These are phyloP conservation scores for Stenotaenia linearis DNA, from an alignment of 2,888 invertebrate genomes.

Conservation along the genomic window DNA sequence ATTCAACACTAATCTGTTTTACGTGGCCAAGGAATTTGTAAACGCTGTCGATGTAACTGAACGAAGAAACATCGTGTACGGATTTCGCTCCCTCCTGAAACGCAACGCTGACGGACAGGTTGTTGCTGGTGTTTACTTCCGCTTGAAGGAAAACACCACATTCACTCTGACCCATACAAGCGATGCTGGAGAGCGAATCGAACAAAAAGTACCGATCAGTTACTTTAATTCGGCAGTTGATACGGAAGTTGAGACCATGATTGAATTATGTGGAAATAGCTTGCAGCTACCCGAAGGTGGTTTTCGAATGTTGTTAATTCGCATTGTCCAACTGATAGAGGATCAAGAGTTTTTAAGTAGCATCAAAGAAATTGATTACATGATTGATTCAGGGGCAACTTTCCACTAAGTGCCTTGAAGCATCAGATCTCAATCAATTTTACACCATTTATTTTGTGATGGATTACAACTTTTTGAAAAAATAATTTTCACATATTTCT, in stretches of 20 bases:
- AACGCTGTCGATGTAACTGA: conserved; percentile 78
- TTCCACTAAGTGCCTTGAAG: conserved; percentile 1
- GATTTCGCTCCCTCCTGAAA: conserved; percentile 63
- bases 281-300: conserved; percentile 63
- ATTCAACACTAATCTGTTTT: conserved; percentile 62
- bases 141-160: conserved; percentile 53
- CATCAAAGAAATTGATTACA: conserved; percentile 67
- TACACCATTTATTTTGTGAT: neutral
- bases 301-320: conserved; percentile 59
- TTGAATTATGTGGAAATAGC: conserved; percentile 65
- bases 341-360: conserved; percentile 69
- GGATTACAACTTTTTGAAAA: neutral
- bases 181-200: neutral
- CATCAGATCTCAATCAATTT: neutral
- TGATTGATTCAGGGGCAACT: conserved; percentile 19
- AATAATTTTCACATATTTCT: neutral
- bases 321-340: conserved; percentile 61
- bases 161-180: conserved; percentile 67
- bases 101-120: conserved; percentile 78
- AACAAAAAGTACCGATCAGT: neutral
- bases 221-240: neutral
- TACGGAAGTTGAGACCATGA: conserved; percentile 43
- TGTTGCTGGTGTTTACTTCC: conserved; percentile 78
- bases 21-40: conserved; percentile 57
- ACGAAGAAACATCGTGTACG: conserved; percentile 79